These are phyloP conservation scores for Apogon talboti DNA, from an alignment of 2,797 vertebrate genomes.

Conservation along the genomic window DNA sequence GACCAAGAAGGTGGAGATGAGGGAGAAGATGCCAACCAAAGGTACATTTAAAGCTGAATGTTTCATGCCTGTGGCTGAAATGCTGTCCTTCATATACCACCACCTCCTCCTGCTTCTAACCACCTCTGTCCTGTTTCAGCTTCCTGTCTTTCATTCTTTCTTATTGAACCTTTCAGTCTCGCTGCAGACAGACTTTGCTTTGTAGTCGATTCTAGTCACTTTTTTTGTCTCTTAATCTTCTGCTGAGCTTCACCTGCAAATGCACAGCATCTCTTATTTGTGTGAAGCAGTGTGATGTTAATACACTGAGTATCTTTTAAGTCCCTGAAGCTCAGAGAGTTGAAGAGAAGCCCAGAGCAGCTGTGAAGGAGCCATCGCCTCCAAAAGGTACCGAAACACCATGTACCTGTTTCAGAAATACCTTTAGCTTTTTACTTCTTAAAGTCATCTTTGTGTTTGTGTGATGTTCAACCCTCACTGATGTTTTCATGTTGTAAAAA, in stretches of 20 bases:
- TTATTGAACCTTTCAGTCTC: constrained; percentile 1
- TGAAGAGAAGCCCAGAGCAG: constrained; percentile 58
- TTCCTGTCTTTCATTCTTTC: not conserved
- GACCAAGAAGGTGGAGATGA: constrained; percentile 73
- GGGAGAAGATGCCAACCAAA: constrained; percentile 70
- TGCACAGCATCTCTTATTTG: constrained; percentile 18
- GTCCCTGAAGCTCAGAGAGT: constrained; percentile 67
- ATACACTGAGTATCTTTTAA: constrained; percentile 70
- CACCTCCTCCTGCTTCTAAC: constrained; percentile 23
- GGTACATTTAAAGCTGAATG: constrained; percentile 63
- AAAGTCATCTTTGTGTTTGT: not conserved
- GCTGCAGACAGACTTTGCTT: not conserved
- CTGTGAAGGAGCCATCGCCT: constrained; percentile 58
- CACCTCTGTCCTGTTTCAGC: constrained; percentile 13
- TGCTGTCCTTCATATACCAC: constrained; percentile 13
- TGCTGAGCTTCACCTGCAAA: constrained; percentile 25
- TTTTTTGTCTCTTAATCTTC: constrained; percentile 14
- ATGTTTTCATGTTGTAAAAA: constrained; percentile 13
- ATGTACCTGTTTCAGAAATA: constrained; percentile 8
- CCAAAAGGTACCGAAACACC: constrained; percentile 76
- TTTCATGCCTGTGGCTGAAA: constrained; percentile 22
- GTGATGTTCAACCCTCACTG: not conserved
- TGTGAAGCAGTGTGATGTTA: constrained; percentile 18
- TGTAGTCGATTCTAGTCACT: constrained; percentile 2
- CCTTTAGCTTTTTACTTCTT: not conserved